Conservation (phyloP, 1,140 invertebrate genomes). For the Myzus persicae region DNA sequence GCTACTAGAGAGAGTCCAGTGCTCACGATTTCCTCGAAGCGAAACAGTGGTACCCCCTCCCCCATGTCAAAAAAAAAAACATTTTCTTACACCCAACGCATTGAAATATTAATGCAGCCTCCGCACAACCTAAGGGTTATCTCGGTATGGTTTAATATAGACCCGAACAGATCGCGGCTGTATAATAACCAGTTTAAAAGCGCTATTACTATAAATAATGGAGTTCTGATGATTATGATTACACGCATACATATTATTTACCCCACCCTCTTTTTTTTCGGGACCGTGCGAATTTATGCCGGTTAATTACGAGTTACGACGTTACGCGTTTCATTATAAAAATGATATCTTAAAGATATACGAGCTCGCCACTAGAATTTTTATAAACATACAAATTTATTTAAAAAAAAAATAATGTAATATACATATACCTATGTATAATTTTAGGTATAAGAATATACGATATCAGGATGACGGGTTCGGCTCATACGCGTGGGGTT, state of each 20-base stretch:
- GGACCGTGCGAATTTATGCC: slow-evolving; percentile 47
- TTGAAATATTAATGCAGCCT: slow-evolving; percentile 37
- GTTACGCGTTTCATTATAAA: slow-evolving; percentile 32
- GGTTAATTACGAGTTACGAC: slow-evolving; percentile 34
- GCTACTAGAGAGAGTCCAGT: slow-evolving; percentile 37
- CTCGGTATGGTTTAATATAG: slow-evolving; percentile 15
- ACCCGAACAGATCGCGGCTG: slow-evolving; percentile 24
- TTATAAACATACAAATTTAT: not conserved
- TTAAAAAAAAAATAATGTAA: no score
- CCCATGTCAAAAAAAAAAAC: slow-evolving; percentile 15
- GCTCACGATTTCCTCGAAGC: slow-evolving; percentile 44
- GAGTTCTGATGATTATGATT: slow-evolving; percentile 45
- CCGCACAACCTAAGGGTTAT: slow-evolving; percentile 35
- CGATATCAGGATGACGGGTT: not conserved
- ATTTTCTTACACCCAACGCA: not conserved
- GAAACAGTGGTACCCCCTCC: not conserved
- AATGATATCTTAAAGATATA: slow-evolving; percentile 2
- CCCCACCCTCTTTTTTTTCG: not conserved
- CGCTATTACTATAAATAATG: slow-evolving; percentile 52
- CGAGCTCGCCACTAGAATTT: not conserved
- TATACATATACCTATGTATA: not conserved
- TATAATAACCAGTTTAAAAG: slow-evolving; percentile 54
- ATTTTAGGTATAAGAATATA: not conserved
- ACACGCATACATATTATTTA: not conserved
- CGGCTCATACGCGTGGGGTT: not conserved